A percentile compares a stretch with the other conserved stretches of the same genome.
Conservation (phyloP, 2,113 vertebrate genomes). For the Noctilio leporinus region DNA sequence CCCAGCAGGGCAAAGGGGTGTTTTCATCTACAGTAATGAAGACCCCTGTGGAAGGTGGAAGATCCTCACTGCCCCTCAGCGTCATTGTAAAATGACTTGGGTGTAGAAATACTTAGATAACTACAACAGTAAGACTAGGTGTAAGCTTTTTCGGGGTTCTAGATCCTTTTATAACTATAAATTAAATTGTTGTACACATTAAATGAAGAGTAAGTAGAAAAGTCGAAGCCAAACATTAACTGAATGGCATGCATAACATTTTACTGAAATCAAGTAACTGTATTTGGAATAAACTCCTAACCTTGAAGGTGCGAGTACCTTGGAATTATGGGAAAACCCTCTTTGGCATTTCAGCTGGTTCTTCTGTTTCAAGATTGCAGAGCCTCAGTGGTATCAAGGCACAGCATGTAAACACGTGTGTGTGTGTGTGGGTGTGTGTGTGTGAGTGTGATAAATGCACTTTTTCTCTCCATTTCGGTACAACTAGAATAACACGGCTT, state of each 20-base stretch:
- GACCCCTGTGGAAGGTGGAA: not conserved
- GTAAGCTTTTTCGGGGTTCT: not conserved
- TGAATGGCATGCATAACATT: not conserved
- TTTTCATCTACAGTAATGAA: not conserved
- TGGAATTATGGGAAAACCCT: not conserved
- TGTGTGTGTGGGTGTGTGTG: not conserved
- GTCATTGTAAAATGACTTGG: not conserved
- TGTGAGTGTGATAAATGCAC: not conserved
- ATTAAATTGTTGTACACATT: not conserved
- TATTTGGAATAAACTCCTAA: not conserved
- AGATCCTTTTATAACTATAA: not conserved
- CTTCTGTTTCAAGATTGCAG: not conserved
- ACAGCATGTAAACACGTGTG: not conserved
- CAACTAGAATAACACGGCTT: not conserved
- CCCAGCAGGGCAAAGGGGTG: not conserved
- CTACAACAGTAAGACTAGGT: not conserved
- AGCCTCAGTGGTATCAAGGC: not conserved
- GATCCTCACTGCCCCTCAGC: not conserved
- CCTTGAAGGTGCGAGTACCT: not conserved
- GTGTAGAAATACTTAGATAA: not conserved
- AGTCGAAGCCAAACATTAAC: not conserved
- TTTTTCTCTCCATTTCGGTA: not conserved
- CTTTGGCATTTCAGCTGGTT: not conserved
- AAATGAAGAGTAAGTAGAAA: not conserved
- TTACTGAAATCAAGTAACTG: not conserved